Conservation (phyloP, 2,797 vertebrate genomes). For the Syncerus caffer region DNA sequence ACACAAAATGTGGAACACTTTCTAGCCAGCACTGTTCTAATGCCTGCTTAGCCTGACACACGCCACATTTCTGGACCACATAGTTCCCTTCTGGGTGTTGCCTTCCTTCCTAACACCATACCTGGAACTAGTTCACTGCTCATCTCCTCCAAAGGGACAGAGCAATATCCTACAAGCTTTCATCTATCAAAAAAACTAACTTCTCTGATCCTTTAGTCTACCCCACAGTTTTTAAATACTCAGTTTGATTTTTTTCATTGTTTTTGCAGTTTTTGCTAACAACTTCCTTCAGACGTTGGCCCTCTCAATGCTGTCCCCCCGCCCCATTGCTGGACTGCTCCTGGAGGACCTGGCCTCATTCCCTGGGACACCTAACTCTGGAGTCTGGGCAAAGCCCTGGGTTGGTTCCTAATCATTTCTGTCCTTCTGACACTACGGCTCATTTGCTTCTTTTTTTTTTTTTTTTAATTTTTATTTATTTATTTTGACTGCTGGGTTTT, state of each 20-base stretch:
- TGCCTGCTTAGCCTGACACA: background rate
- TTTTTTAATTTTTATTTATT: background rate
- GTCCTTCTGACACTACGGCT: background rate
- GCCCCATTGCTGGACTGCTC: background rate
- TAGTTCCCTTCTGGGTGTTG: background rate
- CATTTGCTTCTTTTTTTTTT: background rate
- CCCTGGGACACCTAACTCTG: background rate
- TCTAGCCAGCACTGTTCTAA: background rate
- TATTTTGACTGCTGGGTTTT: background rate
- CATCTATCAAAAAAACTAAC: conserved; percentile 10
- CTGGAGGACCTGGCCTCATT: background rate
- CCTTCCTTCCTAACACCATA: background rate
- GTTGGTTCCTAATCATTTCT: background rate
- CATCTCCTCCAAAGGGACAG: conserved; percentile 17
- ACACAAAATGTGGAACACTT: background rate
- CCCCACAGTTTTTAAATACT: background rate
- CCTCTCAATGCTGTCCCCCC: background rate
- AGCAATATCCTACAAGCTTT: conserved; percentile 28
- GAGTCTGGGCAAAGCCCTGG: background rate
- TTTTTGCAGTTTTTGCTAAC: background rate
- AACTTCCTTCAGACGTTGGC: background rate
- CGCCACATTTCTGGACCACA: background rate
- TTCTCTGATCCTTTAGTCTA: background rate
- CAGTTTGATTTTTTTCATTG: background rate
- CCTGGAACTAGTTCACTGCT: background rate